Evolutionary conservation across 1,140 invertebrate genomes (phyloP).

Genomic region (Neodiprion lecontei): DNA sequence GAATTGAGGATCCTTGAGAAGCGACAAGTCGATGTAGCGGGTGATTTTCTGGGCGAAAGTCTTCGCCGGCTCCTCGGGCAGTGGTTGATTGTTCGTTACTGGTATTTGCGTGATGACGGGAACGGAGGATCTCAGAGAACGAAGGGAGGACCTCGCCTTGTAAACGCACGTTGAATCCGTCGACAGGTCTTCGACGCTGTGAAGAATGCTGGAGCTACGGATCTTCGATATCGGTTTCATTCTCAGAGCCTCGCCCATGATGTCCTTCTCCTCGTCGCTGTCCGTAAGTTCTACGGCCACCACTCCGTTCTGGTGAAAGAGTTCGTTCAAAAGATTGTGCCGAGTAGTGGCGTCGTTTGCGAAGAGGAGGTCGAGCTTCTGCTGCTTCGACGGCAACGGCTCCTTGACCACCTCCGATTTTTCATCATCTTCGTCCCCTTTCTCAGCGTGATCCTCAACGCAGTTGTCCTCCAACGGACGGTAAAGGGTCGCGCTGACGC

Average conservation of each 20-base stretch:
- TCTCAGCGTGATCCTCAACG: conserved; percentile 40
- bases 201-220: conserved; percentile 71
- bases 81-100: conserved; percentile 31
- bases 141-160: conserved; percentile 65
- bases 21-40: conserved; percentile 70
- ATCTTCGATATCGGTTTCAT: conserved; percentile 68
- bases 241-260: conserved; percentile 63
- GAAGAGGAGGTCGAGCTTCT: conserved; percentile 64
- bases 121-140: conserved; percentile 47
- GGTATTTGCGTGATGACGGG: conserved; percentile 46
- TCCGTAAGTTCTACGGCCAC: conserved; percentile 56
- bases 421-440: conserved; percentile 53
- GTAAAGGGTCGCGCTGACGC: conserved; percentile 75
- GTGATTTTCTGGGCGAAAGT: conserved; percentile 53
- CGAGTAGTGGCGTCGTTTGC: conserved; percentile 58
- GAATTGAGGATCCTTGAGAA: conserved; percentile 73
- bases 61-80: conserved; percentile 33
- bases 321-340: conserved; percentile 64
- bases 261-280: conserved; percentile 67
- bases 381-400: conserved; percentile 48
- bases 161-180: conserved; percentile 79
- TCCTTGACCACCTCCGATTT: conserved; percentile 47
- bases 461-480: conserved; percentile 68
- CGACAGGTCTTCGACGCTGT: conserved; percentile 76
- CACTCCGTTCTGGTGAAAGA: conserved; percentile 62